Percentiles rank a stretch among this genome's conserved stretches.
These are phyloP conservation scores for Drosophila kurseongensis DNA, from an alignment of 1,140 invertebrate genomes.

Conservation along the genomic window DNA sequence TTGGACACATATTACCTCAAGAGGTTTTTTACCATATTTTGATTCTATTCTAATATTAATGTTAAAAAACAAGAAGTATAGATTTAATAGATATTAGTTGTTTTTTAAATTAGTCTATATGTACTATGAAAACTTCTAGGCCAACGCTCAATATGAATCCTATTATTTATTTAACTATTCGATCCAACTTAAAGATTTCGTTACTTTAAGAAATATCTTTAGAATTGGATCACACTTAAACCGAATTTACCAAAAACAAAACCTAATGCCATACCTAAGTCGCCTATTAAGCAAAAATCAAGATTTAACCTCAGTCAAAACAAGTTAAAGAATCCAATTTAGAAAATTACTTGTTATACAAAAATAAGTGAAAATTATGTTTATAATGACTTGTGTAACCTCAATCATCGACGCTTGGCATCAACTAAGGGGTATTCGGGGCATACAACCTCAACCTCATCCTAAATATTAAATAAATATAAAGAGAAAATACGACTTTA, in stretches of 20 bases:
- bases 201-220: not conserved
- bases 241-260: not conserved
- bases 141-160: too few relatives aligned
- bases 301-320: not conserved
- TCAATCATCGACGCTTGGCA: not conserved
- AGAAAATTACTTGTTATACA: conserved; percentile 33
- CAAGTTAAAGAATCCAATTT: conserved; percentile 26
- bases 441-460: not conserved
- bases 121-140: too few relatives aligned
- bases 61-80: too few relatives aligned
- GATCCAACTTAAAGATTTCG: not conserved
- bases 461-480: not conserved
- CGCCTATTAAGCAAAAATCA: not conserved
- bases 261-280: too few relatives aligned
- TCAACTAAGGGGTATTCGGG: not conserved
- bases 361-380: conserved; percentile 51
- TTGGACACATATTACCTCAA: too few relatives aligned
- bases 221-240: not conserved
- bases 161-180: too few relatives aligned
- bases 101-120: too few relatives aligned
- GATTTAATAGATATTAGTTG: too few relatives aligned
- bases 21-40: too few relatives aligned
- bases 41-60: too few relatives aligned
- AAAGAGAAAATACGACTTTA: not conserved
- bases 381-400: conserved; percentile 37